Base-by-base conservation (phyloP, 2,797 vertebrate species). In the Meriones psammophilus region DNA sequence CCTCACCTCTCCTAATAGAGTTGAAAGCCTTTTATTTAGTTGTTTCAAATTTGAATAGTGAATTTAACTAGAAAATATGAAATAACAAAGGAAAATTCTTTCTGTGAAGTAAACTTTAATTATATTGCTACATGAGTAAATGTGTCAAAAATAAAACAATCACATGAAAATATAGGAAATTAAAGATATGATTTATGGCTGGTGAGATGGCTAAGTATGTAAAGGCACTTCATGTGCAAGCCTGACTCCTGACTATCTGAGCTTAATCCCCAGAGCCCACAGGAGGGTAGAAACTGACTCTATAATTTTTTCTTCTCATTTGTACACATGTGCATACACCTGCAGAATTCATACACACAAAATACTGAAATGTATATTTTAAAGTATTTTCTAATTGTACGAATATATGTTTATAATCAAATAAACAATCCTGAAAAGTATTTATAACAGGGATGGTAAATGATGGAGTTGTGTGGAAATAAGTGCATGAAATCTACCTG, bases 141-240 rank as follows among this genome's bases (percentile, higher is more conserved):
- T 12, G 22, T 56, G 54, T 2, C 36, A 58, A 92, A 88, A 94
- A 93, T 86, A 50, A 80, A 95, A 76, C 36, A 91, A 89, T 46
- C 78, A 89, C 68, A 89, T 79, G 28, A 88, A 42, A 81, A 92
- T 13, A 46, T 9, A 12, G n/a, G 1, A 4, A 60, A 86, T 69
- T 88, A 93, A 92, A 89, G 66, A 8, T 36, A 28, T 36, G 0
- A 36, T 14, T 86, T 36, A 58, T 36, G 14, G 50, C 14, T 87
- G 24, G 20, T 87, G 24, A 58, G 22, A 28, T 73, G n/a, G 14
- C 5, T 28, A 50, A 36, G 1, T 26, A 12, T 26, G 8, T 71
- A 17, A 68, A 24, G 33, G 1, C 7, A n/a, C 33, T 71, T 36
- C 8, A 2, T 86, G 22, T 26, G 2, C 22, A 69, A 26, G 12